These are phyloP conservation scores for Taurulus bubalis DNA, from an alignment of 2,113 vertebrate species.

Conservation along the genomic window DNA sequence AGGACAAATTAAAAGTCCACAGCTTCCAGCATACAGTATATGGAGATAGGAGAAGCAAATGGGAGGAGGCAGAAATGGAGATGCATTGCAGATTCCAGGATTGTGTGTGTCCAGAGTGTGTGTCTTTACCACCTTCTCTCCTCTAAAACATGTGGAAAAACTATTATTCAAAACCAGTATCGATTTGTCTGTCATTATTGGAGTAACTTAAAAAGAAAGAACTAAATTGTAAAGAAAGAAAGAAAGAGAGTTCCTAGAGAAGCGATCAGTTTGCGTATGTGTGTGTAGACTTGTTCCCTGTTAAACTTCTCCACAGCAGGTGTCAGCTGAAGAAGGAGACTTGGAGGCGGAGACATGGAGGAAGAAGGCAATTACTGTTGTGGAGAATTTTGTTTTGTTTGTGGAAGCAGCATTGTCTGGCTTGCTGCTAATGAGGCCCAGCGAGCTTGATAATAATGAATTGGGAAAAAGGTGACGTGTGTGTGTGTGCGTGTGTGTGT, in stretches of 20 bases:
- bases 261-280: constrained; percentile 11
- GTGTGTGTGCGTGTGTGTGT: constrained; percentile 39
- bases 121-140: neutral
- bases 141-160: neutral
- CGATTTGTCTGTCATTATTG: neutral
- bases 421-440: constrained; percentile 77
- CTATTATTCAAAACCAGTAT: neutral
- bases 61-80: neutral
- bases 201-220: neutral
- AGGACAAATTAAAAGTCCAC: neutral
- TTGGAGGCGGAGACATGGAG: constrained; percentile 61
- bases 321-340: constrained; percentile 71
- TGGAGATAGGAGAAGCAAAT: neutral
- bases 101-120: neutral
- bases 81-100: neutral
- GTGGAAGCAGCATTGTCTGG: constrained; percentile 72
- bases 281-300: constrained; percentile 42
- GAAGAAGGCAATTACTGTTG: constrained; percentile 78
- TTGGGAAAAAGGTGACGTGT: constrained; percentile 66
- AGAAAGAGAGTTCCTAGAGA: neutral
- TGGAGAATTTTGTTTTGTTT: constrained; percentile 75
- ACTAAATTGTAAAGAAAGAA: constrained; percentile 3
- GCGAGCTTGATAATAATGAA: constrained; percentile 79
- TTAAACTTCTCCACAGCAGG: constrained; percentile 71
- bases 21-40: neutral